A percentile compares a stretch with the other conserved stretches of the same genome.
phyloP scores from a whole-genome alignment of 2,113 vertebrate genomes.

The Zapornia atra region DNA sequence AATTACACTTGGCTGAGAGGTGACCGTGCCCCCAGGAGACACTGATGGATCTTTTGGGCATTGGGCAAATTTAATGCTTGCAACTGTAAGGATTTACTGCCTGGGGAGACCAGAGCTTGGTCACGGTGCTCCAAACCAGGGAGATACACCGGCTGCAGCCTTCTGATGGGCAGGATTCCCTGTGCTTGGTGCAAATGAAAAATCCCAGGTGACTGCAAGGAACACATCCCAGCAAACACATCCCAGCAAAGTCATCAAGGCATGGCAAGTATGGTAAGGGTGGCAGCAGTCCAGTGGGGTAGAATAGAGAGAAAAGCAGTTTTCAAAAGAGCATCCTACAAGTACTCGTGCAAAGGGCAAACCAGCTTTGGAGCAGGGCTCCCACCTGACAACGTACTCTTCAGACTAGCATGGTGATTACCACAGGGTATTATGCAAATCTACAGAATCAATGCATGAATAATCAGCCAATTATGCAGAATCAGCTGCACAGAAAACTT shows the following conservation, averaged over 20 bases:
- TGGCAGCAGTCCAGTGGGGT: too few species aligned
- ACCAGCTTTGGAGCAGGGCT: not conserved
- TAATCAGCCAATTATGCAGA: not conserved
- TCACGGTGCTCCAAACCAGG: not conserved
- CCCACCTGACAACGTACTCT: not conserved
- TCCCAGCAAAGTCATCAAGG: rapidly evolving
- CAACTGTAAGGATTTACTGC: not conserved
- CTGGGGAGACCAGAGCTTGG: not conserved
- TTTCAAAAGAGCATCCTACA: not conserved
- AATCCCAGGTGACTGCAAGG: not conserved
- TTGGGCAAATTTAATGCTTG: not conserved
- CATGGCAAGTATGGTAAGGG: rapidly evolving
- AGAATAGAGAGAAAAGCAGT: not conserved
- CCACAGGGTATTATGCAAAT: not conserved
- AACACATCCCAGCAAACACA: not conserved
- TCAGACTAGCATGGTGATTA: not conserved
- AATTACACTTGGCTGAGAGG: not conserved
- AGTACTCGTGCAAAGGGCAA: not conserved
- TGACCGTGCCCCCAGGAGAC: not conserved
- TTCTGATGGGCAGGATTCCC: rapidly evolving
- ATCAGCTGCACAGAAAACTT: not conserved
- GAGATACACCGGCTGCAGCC: not conserved
- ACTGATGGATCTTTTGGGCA: not conserved
- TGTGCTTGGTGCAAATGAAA: not conserved
- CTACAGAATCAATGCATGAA: rapidly evolving